Conservation (phyloP, 2,113 vertebrate species). For the Labeo rohita region DNA sequence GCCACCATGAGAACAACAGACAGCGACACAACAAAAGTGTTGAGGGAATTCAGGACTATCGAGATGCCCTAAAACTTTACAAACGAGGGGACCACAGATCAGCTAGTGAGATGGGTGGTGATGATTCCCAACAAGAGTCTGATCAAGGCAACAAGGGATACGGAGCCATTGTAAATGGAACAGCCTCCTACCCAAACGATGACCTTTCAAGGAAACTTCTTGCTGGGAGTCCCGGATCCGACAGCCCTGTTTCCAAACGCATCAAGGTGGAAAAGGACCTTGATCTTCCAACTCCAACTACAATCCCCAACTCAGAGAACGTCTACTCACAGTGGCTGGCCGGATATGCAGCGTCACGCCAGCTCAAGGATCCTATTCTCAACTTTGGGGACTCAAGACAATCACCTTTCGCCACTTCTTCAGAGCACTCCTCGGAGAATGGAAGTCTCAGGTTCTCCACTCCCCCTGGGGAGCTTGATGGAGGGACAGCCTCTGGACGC, state of each 20-base stretch:
- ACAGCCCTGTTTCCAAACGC: slow-evolving; percentile 94
- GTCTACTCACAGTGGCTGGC: slow-evolving; percentile 98
- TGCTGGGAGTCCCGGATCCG: slow-evolving; percentile 88
- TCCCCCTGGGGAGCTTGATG: slow-evolving; percentile 93
- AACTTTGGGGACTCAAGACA: slow-evolving; percentile 96
- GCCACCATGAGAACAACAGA: slow-evolving; percentile 90
- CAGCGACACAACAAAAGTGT: slow-evolving; percentile 69
- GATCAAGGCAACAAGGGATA: slow-evolving; percentile 85
- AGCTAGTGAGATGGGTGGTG: slow-evolving; percentile 71
- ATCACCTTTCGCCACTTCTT: slow-evolving; percentile 97
- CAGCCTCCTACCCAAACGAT: slow-evolving; percentile 87
- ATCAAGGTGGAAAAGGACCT: slow-evolving; percentile 99
- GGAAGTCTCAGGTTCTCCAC: slow-evolving; percentile 98
- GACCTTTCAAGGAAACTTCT: slow-evolving; percentile 91
- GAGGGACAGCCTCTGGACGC: slow-evolving; percentile 89
- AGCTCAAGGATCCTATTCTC: slow-evolving; percentile 97
- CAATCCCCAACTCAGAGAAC: slow-evolving; percentile 95
- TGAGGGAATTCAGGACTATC: slow-evolving; percentile 87
- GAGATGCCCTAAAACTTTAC: slow-evolving; percentile 89
- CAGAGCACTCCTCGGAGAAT: slow-evolving; percentile 97
- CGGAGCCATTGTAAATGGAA: slow-evolving; percentile 80
- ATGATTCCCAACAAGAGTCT: slow-evolving; percentile 85
- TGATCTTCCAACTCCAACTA: slow-evolving; percentile 83
- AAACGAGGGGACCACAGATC: slow-evolving; percentile 81
- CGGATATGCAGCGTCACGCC: slow-evolving; percentile 93